phyloP scores from a whole-genome alignment of 2,113 vertebrate genomes.

The Oreochromis niloticus region DNA sequence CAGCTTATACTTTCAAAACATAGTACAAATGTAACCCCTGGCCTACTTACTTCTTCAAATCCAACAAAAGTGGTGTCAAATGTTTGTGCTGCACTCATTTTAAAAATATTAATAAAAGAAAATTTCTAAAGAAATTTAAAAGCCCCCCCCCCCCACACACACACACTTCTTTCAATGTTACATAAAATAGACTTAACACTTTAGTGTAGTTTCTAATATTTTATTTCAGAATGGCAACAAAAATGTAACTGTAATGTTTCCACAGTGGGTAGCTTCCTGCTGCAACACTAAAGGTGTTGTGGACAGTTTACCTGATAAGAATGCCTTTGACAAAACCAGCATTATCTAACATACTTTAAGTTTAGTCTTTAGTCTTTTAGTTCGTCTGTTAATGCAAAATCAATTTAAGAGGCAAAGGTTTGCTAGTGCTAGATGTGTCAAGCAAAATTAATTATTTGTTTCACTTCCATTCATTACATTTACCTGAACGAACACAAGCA shows the following conservation, averaged over 20 bases:
- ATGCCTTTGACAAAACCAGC: too few relatives aligned
- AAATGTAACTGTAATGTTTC: background rate
- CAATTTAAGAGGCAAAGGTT: background rate
- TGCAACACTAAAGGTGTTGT: background rate
- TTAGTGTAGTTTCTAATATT: background rate
- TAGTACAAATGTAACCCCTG: background rate
- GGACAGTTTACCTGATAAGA: background rate
- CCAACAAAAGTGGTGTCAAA: background rate
- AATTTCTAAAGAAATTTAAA: background rate
- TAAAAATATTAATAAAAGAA: background rate
- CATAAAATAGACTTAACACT: background rate
- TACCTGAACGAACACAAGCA: background rate
- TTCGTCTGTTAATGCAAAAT: background rate
- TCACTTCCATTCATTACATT: background rate
- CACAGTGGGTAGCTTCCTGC: background rate
- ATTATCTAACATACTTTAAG: background rate
- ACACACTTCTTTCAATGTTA: background rate
- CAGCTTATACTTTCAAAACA: background rate
- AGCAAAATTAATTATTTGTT: background rate
- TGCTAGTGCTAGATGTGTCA: accelerated
- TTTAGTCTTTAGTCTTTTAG: background rate
- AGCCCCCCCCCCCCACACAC: accelerated
- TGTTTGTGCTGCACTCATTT: background rate
- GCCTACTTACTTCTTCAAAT: background rate
- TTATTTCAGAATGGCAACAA: background rate